Percentiles rank a stretch among this genome's conserved stretches.
Evolutionary conservation across 2,113 vertebrate species (phyloP).

Genomic region (Saccopteryx bilineata): DNA sequence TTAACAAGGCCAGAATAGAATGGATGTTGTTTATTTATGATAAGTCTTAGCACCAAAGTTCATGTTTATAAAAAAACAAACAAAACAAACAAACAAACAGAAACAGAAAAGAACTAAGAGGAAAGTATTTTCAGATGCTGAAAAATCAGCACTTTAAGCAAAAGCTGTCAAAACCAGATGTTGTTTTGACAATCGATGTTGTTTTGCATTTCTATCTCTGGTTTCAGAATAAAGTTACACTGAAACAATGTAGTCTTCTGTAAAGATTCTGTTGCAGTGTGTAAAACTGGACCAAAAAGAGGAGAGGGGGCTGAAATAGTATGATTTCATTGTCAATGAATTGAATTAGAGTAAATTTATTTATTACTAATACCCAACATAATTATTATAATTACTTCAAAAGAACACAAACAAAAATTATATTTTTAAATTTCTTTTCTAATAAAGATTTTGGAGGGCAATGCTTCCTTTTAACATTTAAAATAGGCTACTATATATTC

Average conservation of each 20-base stretch:
- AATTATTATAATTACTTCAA: conserved; percentile 4
- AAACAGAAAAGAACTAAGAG: conserved; percentile 36
- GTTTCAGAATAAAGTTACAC: conserved; percentile 48
- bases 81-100: background rate
- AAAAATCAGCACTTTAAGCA: conserved; percentile 67
- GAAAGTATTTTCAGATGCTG: conserved; percentile 68
- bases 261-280: background rate
- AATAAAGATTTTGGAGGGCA: background rate
- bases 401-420: background rate
- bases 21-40: conserved; percentile 54
- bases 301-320: background rate
- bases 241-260: background rate
- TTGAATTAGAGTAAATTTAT: background rate
- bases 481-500: background rate
- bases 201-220: conserved; percentile 54
- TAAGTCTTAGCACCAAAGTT: conserved; percentile 36
- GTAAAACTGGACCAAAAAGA: background rate
- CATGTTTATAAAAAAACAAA: conserved; percentile 33
- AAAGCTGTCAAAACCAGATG: conserved; percentile 75
- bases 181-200: conserved; percentile 67
- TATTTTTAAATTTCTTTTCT: conserved; percentile 12
- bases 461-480: background rate
- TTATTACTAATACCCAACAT: background rate
- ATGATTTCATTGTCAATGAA: background rate
- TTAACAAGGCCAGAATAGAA: conserved; percentile 35